These are phyloP conservation scores for Nemoura dubitans DNA, from an alignment of 2,888 invertebrate genomes.

Conservation along the genomic window DNA sequence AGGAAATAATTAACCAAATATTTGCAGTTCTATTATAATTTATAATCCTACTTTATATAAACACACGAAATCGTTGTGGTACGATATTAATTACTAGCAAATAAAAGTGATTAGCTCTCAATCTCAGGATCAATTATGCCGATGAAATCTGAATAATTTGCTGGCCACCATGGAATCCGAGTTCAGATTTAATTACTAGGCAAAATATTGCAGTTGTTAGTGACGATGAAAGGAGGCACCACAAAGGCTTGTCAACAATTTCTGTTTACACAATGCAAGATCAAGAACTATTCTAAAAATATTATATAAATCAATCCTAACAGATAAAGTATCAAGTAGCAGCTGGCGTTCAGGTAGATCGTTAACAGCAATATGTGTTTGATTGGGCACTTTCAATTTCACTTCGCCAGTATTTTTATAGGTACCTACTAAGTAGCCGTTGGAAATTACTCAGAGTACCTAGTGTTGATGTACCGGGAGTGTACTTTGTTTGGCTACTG, in stretches of 20 bases:
- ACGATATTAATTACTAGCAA: background rate
- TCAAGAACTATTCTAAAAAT: background rate
- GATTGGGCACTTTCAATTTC: too few relatives aligned
- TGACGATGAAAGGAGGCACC: background rate
- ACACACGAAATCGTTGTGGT: background rate
- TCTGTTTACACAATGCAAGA: background rate
- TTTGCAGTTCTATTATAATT: background rate
- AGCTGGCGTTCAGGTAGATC: background rate
- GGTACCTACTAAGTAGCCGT: too few relatives aligned
- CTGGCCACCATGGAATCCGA: background rate
- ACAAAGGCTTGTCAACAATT: background rate
- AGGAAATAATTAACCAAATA: too few relatives aligned
- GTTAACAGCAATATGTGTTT: background rate
- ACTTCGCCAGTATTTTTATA: too few relatives aligned
- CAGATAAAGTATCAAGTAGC: background rate
- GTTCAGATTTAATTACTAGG: background rate
- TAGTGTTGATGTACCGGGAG: too few relatives aligned
- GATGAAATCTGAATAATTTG: background rate
- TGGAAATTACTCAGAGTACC: too few relatives aligned
- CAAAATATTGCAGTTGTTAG: background rate
- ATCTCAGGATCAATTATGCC: background rate
- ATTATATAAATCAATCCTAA: background rate
- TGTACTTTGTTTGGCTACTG: too few relatives aligned
- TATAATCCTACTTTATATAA: background rate
- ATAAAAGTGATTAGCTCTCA: background rate